phyloP scores from a whole-genome alignment of 2,797 vertebrate genomes.

The Tinamus major region DNA sequence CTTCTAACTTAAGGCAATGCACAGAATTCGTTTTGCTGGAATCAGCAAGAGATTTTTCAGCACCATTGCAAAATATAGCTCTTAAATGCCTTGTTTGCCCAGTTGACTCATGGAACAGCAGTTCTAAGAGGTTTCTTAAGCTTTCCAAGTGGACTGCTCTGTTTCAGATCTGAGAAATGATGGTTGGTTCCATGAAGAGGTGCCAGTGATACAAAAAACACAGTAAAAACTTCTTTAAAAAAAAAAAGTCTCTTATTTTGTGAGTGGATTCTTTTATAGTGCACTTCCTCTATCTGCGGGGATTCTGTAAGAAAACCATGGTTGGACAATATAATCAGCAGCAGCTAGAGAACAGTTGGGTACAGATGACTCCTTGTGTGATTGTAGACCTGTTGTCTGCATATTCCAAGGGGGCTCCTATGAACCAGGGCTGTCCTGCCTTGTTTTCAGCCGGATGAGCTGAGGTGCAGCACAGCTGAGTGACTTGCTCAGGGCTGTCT shows the following conservation, averaged over 20 bases:
- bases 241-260: not conserved
- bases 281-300: not conserved
- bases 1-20: not conserved
- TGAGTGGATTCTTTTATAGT: not conserved
- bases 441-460: not conserved
- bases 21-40: not conserved
- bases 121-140: not conserved
- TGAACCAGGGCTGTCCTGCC: not conserved
- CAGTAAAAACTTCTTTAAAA: too few relatives aligned
- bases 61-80: not conserved
- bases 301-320: not conserved
- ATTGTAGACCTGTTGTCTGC: not conserved
- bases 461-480: not conserved
- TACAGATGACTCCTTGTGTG: not conserved
- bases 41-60: not conserved
- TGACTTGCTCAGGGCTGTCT: not conserved
- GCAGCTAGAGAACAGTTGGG: not conserved
- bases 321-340: not conserved
- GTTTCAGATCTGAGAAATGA: not conserved
- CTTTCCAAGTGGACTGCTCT: not conserved
- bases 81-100: not conserved
- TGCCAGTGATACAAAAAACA: not conserved
- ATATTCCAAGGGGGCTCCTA: not conserved
- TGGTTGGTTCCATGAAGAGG: rapidly evolving
- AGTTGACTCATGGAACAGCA: not conserved